These are phyloP conservation scores for Tenthredo distinguenda DNA, from an alignment of 2,888 invertebrate species.

Conservation along the genomic window DNA sequence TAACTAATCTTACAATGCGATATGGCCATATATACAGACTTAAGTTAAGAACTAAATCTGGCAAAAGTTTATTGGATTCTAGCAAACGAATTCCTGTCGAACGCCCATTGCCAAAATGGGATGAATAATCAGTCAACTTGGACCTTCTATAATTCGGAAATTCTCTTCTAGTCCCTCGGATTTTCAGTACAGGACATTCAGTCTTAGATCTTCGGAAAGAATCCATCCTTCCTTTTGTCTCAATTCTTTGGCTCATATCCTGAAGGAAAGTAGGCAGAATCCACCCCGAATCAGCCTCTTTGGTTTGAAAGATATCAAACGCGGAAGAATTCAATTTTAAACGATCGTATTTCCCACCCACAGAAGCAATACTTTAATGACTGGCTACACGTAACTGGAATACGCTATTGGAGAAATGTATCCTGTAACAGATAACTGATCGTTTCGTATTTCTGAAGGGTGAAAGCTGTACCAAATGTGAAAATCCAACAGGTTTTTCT, in stretches of 20 bases:
- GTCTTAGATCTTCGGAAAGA: no score
- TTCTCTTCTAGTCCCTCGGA: no score
- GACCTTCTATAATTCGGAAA: no score
- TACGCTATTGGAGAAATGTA: slow-evolving; percentile 3
- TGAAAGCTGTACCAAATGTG: neutral
- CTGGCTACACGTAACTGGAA: neutral
- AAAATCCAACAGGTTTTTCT: neutral
- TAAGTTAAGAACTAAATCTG: no score
- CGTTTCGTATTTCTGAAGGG: neutral
- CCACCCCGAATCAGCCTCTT: neutral
- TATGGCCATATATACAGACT: no score
- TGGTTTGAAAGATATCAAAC: neutral
- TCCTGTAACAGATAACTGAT: neutral
- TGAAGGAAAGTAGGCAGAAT: neutral
- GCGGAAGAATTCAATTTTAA: neutral
- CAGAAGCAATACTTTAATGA: neutral
- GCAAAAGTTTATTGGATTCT: no score
- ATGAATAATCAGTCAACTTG: no score
- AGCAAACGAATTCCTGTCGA: no score
- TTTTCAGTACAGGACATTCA: no score
- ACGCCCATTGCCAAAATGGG: no score
- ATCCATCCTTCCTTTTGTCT: neutral
- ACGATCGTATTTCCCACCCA: neutral
- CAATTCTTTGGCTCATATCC: no score
- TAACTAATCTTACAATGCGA: no score